Conservation (phyloP, 2,113 vertebrate genomes). For the Macquaria australasica region DNA sequence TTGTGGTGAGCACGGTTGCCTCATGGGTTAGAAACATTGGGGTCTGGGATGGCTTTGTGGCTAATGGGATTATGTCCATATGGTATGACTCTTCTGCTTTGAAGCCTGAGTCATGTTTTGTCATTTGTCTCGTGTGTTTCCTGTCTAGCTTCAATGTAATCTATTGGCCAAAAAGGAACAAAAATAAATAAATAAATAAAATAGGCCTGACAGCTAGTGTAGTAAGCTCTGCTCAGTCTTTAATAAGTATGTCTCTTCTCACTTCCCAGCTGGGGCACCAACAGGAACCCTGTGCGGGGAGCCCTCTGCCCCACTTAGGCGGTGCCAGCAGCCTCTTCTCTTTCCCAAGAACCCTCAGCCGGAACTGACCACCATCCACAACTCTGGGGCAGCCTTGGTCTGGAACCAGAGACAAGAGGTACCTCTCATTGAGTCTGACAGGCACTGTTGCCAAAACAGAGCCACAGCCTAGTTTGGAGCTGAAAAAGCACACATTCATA, state of each 20-base stretch:
- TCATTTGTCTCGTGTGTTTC: constrained; percentile 43
- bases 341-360: constrained; percentile 81
- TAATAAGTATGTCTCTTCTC: constrained; percentile 11
- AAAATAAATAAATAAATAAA: not conserved
- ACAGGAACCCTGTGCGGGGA: constrained; percentile 85
- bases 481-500: constrained; percentile 29
- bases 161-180: not conserved
- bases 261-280: constrained; percentile 75
- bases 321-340: constrained; percentile 83
- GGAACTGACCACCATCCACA: constrained; percentile 79
- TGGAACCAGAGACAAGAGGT: constrained; percentile 77
- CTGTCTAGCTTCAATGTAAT: constrained; percentile 40
- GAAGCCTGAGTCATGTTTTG: constrained; percentile 62
- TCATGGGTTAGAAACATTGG: constrained; percentile 33
- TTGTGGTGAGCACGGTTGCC: constrained; percentile 18
- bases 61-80: constrained; percentile 72
- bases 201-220: not conserved
- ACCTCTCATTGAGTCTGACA: constrained; percentile 27
- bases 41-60: constrained; percentile 44
- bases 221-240: not conserved
- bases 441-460: constrained; percentile 65
- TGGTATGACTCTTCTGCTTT: constrained; percentile 66
- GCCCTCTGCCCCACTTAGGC: constrained; percentile 84
- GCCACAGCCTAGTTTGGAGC: constrained; percentile 12
- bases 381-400: constrained; percentile 76